Conservation (phyloP, 2,113 vertebrate species). For the Dipodomys spectabilis region DNA sequence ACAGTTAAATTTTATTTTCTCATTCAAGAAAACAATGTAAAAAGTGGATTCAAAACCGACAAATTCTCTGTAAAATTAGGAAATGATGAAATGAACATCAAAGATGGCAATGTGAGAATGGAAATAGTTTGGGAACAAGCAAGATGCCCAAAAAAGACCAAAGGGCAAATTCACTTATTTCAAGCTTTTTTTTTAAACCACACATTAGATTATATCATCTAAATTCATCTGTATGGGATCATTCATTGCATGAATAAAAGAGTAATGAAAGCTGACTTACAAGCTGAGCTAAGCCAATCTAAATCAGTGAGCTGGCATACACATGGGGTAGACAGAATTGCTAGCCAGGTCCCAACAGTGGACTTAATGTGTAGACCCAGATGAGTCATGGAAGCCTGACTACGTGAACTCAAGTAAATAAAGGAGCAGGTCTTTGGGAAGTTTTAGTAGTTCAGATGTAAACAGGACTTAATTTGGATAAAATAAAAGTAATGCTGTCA, state of each 20-base stretch:
- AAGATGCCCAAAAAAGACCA: background rate
- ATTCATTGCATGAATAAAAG: conserved; percentile 1
- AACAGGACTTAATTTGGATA: background rate
- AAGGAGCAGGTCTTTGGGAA: accelerated
- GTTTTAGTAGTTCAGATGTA: background rate
- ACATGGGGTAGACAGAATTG: background rate
- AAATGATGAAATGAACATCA: background rate
- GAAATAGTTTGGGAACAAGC: background rate
- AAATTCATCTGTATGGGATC: background rate
- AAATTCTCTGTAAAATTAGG: background rate
- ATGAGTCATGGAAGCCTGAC: accelerated
- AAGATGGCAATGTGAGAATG: background rate
- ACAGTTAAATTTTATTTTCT: background rate
- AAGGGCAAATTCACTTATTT: background rate
- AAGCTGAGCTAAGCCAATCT: background rate
- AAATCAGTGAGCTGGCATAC: background rate
- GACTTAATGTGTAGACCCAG: background rate
- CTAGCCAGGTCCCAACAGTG: no score
- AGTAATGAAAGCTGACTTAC: background rate
- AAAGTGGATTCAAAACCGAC: background rate
- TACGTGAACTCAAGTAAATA: background rate
- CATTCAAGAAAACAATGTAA: background rate
- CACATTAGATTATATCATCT: background rate
- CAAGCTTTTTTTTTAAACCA: background rate
- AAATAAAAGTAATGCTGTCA: background rate